phyloP scores from a whole-genome alignment of 2,113 vertebrate species.

The Cheilinus undulatus region DNA sequence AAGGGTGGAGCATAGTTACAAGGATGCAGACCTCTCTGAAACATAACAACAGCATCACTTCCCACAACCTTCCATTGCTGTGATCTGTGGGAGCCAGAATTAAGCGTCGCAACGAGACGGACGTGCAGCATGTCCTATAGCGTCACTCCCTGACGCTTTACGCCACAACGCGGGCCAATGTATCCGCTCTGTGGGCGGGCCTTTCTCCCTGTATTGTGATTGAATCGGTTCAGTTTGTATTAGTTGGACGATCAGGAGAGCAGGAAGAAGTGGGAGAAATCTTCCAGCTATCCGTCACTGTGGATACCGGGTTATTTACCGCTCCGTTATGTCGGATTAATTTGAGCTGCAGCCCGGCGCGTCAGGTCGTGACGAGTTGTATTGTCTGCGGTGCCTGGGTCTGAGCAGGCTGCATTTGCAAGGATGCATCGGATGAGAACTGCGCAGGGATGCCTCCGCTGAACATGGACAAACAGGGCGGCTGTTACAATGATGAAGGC shows the following conservation, averaged over 20 bases:
- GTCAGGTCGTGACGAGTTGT: conserved; percentile 12
- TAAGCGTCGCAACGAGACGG: conserved; percentile 19
- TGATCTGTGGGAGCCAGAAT: conserved; percentile 8
- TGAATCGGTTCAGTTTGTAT: conserved; percentile 70
- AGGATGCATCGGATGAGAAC: conserved; percentile 55
- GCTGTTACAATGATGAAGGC: conserved; percentile 61
- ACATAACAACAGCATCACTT: conserved; percentile 69
- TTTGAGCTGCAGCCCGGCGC: conserved; percentile 2
- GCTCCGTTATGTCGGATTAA: conserved; percentile 14
- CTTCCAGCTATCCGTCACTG: not conserved
- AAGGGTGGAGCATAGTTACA: conserved; percentile 1
- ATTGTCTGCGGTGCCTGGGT: conserved; percentile 31
- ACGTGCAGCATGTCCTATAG: conserved; percentile 60
- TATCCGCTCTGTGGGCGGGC: conserved; percentile 48
- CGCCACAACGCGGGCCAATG: conserved; percentile 56
- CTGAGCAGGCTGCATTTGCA: conserved; percentile 15
- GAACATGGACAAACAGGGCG: conserved; percentile 68
- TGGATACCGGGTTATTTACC: not conserved
- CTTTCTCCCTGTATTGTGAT: conserved; percentile 47
- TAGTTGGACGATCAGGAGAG: conserved; percentile 62
- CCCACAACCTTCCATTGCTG: conserved; percentile 43
- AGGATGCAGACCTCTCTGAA: conserved; percentile 31
- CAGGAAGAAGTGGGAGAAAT: conserved; percentile 15
- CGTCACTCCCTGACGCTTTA: not conserved
- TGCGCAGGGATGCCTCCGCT: conserved; percentile 68